phyloP scores from a whole-genome alignment of 2,888 invertebrate genomes.

The Caradrina clavipalpis region DNA sequence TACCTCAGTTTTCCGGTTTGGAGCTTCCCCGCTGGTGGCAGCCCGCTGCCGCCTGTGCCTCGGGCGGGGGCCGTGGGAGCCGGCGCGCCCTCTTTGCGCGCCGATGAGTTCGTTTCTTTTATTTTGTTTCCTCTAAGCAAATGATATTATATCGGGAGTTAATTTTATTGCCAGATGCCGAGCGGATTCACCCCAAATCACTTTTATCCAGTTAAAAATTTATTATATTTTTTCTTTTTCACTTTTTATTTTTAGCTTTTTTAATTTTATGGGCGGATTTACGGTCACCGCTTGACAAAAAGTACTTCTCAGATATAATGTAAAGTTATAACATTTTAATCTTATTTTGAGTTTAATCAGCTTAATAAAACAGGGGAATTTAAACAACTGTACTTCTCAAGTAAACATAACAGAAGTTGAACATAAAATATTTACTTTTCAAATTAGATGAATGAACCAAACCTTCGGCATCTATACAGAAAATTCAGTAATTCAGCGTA shows the following conservation, averaged over 20 bases:
- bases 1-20: too few relatives aligned
- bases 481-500: conserved; percentile 48
- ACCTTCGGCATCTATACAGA: conserved; percentile 21
- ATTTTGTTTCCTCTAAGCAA: conserved; percentile 76
- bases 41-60: conserved; percentile 10
- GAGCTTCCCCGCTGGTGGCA: not conserved
- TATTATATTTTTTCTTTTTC: conserved; percentile 51
- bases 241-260: conserved; percentile 44
- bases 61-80: conserved; percentile 38
- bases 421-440: conserved; percentile 19
- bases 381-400: not conserved
- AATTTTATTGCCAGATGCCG: conserved; percentile 75
- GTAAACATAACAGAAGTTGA: conserved; percentile 5
- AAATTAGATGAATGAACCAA: conserved; percentile 32
- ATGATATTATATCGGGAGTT: conserved; percentile 79
- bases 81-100: conserved; percentile 53
- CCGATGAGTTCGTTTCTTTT: conserved; percentile 73
- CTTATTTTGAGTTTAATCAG: conserved; percentile 25
- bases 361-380: not conserved
- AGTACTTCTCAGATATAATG: conserved; percentile 3
- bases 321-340: conserved; percentile 13
- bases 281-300: conserved; percentile 29
- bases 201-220: conserved; percentile 53
- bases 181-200: conserved; percentile 59
- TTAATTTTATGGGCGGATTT: conserved; percentile 36